Base-by-base conservation (phyloP, 2,113 vertebrate species). In the Ovis canadensis region DNA sequence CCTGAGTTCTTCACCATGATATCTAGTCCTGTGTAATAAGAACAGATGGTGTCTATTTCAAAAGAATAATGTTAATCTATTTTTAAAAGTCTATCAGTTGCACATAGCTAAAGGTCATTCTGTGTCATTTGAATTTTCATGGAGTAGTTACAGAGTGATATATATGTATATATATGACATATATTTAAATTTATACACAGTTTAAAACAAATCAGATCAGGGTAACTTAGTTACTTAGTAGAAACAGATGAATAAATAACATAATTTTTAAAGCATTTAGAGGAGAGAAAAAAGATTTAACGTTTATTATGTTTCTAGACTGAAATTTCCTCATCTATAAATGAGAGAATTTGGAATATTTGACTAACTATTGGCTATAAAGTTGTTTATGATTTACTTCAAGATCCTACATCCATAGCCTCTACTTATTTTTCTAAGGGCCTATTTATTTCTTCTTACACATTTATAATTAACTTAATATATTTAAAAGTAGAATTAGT, bases 21-120 rank as follows among this genome's bases (percentile, higher is more conserved):
- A 57, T 88, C 59, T 89, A 85, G 23, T 52, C 19, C 59, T 87
- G 23, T 57, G 10, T 88, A 74, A 54, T 84, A 67, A 86, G 57
- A 96, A 57, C 78, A 97, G 40, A 57, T 96, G 92, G 82, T 91
- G 19, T 88, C 5, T 10, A 16, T 78, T 97, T 89, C 60, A 92
- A 86, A 52, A 40, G n/a, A 78, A 89, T 59, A 94, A 67, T 88
- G 57, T 87, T 50, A 57, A 54, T 48, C 62, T 96, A 91, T 85
- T 94, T 94, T 91, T 45, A 45, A 78, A 95, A 97, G 52, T 12
- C 25, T 55, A 89, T 82, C 80, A 54, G 31, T 80, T 90, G 6
- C 57, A 81, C 89, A 71, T 52, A 92, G 29, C 74, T 92, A 90
- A 94, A 97, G 55, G 78, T 94, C 92, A 94, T 83, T 43, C 45